Base-by-base conservation (phyloP, 2,113 vertebrate species). In the Oenanthe oenanthe region DNA sequence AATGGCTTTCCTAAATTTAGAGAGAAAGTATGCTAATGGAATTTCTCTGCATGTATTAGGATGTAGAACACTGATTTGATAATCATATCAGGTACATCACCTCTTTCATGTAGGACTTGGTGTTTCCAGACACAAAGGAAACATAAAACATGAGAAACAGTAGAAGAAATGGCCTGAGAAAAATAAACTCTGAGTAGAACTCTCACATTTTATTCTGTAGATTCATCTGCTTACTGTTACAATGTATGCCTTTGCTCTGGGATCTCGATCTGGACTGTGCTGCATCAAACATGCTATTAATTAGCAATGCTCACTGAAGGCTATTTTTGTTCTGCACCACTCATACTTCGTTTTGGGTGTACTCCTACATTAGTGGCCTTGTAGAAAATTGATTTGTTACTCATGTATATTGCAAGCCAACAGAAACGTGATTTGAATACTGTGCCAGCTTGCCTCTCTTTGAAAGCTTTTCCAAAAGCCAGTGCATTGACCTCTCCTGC, bases 351-450 rank as follows among this genome's bases (percentile, higher is more conserved):
- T 92, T 93, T 96, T 76, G 94, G 88, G 80, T 91, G 74, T 92
- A 74, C 82, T 96, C 75, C 92, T 89, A 92, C 92, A 96, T 94
- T 95, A 96, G 78, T 88, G 81, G 89, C 85, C 94, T 94, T 88
- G 89, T 90, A 80, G 82, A 85, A 94, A 97, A 96, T 92, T 90
- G 94, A 94, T 96, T 95, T 96, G 94, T 96, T 95, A 95, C 73
- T 97, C 95, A 92, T 93, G 53, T 88, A 92, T 84, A 94, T 85
- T 93, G 72, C 57, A 93, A 96, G 88, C 79, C 92, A 96, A 96
- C 40, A 96, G 65, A 83, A 95, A 86, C 7, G 26, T 95, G 94
- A 94, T 90, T 91, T 88, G 88, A 95, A 92, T 95, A 63, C 29
- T 65, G 51, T 68, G 79, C 83, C 78, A 77, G 79, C 40, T 80